Base-by-base conservation (phyloP, 2,797 vertebrate genomes). In the Anomalospiza imberbis region DNA sequence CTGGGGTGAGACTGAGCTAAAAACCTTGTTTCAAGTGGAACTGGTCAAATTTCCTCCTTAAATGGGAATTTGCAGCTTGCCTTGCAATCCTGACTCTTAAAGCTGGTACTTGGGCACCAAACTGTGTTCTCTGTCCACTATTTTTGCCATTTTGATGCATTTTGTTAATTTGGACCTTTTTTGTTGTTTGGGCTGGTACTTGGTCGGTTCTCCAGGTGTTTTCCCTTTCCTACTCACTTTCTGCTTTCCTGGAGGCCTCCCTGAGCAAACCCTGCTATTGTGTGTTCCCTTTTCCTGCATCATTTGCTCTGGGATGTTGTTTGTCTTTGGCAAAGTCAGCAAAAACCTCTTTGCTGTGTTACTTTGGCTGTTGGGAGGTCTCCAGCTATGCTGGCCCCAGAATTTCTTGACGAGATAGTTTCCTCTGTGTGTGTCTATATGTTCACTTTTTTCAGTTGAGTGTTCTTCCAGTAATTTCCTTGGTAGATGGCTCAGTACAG, bases 101-200 rank as follows among this genome's bases (percentile, higher is more conserved):
- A 50, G 53, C 22, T 14, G 20, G 7, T 26, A 17, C 2, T 0
- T 12, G 51, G 51, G 40, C 65, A 77, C 67, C 36, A 57, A 38
- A 36, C n/a, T 15, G 5, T 17, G 6, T 36, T 74, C 48, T 85
- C 53, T 3, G 2, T 7, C 2, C 2, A 2, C 13, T n/a, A 0
- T 53, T 80, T 67, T 51, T 45, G 21, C 18, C 40, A 5, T 47
- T 72, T 58, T 24, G 17, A 16, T 19, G 9, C 5, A 29, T 40
- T 61, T 31, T 50, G 47, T 21, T 50, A 22, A 48, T 29, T 85
- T 62, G 17, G 31, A 16, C 31, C 7, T 47, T 1, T n/a, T 60
- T 70, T 63, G 18, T 61, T 54, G 14, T 67, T 67, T 28, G 24
- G 50, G 20, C 60, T 22, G n/a, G 9, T 51, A 13, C 18, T 19